A percentile compares a stretch with the other conserved stretches of the same genome.
These are phyloP conservation scores for Anoplolepis gracilipes DNA, from an alignment of 1,140 invertebrate genomes.

Conservation along the genomic window DNA sequence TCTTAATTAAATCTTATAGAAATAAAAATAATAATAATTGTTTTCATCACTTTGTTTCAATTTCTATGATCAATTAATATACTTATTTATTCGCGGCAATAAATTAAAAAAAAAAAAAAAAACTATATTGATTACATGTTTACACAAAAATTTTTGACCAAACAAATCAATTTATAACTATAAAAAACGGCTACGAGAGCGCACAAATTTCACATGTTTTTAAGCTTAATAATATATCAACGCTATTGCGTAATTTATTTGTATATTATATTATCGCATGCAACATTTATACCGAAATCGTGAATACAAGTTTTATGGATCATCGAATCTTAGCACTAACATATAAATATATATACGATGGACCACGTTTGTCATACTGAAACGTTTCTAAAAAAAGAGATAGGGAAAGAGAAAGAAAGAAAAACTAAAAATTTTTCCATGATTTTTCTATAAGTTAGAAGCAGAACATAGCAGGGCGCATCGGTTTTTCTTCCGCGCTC, in stretches of 20 bases:
- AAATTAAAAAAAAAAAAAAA: neutral
- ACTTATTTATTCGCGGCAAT: neutral
- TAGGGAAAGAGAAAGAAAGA: constrained; percentile 19
- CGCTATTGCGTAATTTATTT: constrained; percentile 33
- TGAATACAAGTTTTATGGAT: constrained; percentile 58
- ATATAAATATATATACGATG: constrained; percentile 77
- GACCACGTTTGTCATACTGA: constrained; percentile 81
- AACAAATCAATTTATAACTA: constrained; percentile 3
- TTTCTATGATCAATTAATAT: neutral
- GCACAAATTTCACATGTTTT: constrained; percentile 39
- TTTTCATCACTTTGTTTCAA: neutral
- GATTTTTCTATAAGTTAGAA: constrained; percentile 75
- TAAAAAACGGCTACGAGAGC: neutral
- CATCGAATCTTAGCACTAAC: constrained; percentile 68
- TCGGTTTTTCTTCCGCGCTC: constrained; percentile 51
- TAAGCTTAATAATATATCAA: constrained; percentile 44
- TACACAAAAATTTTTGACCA: neutral
- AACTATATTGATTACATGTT: neutral
- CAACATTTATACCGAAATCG: neutral
- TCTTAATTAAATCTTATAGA: neutral
- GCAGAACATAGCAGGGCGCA: constrained; percentile 52
- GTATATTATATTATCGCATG: constrained; percentile 20
- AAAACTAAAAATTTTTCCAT: constrained; percentile 64
- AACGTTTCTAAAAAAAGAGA: constrained; percentile 75
- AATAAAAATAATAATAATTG: neutral